Evolutionary conservation across 2,888 invertebrate genomes (phyloP).

Genomic region (Terebella lapidaria): DNA sequence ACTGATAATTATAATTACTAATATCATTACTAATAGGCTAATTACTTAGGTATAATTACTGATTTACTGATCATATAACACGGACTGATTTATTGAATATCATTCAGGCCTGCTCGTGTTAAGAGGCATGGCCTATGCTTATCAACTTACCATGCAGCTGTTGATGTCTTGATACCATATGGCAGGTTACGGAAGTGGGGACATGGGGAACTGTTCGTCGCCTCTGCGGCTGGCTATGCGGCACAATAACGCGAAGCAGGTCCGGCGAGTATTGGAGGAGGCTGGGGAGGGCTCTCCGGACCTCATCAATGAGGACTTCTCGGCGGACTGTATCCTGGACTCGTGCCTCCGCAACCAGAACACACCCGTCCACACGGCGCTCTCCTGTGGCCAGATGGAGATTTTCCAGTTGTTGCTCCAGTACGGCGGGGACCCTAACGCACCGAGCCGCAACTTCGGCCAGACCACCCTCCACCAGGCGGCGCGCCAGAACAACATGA

Average conservation of each 20-base stretch:
- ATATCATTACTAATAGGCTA: too few relatives aligned
- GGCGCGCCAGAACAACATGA: neutral
- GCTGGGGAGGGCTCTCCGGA: conserved; percentile 7
- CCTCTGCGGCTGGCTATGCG: conserved; percentile 13
- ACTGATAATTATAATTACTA: too few relatives aligned
- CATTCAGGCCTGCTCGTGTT: too few relatives aligned
- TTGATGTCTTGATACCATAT: neutral
- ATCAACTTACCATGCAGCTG: too few relatives aligned
- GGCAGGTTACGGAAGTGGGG: neutral
- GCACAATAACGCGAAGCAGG: conserved; percentile 4
- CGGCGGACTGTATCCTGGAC: conserved; percentile 10
- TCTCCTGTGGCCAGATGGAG: neutral
- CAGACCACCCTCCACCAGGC: conserved; percentile 1
- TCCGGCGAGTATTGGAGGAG: conserved; percentile 4
- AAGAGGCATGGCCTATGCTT: too few relatives aligned
- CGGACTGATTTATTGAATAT: too few relatives aligned
- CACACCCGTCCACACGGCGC: neutral
- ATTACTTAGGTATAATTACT: too few relatives aligned
- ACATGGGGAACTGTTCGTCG: conserved; percentile 17
- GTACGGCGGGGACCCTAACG: conserved; percentile 3
- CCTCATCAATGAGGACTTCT: conserved; percentile 15
- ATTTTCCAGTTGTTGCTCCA: conserved; percentile 1
- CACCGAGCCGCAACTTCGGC: neutral
- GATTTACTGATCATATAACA: too few relatives aligned
- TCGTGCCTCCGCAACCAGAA: neutral